Evolutionary conservation across 2,797 vertebrate genomes (phyloP).

Genomic region (Darevskia nairensis): DNA sequence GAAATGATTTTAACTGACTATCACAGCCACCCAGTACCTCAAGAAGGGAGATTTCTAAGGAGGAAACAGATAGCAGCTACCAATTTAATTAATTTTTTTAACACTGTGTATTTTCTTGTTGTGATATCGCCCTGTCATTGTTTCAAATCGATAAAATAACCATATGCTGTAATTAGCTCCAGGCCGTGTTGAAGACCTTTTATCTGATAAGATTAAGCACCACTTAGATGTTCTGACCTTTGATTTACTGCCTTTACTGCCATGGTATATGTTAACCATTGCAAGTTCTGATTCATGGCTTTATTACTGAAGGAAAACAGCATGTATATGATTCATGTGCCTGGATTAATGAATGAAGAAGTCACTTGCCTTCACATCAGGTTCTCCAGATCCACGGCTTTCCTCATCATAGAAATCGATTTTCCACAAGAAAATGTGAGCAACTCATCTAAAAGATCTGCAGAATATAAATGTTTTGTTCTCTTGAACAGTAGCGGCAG

Average conservation of each 20-base stretch:
- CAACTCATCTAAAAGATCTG: background rate
- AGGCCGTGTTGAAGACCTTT: background rate
- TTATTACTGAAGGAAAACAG: slow-evolving; percentile 26
- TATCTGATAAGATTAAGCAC: slow-evolving; percentile 42
- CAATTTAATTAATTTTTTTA: slow-evolving; percentile 47
- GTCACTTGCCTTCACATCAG: background rate
- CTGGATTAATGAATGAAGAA: slow-evolving; percentile 20
- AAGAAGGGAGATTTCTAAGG: slow-evolving; percentile 55
- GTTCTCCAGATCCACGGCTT: background rate
- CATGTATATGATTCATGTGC: background rate
- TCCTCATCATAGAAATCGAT: background rate
- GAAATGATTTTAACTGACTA: slow-evolving; percentile 75
- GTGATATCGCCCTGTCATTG: slow-evolving; percentile 32
- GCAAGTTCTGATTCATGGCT: background rate
- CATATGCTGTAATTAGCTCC: slow-evolving; percentile 14
- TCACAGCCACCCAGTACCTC: slow-evolving; percentile 58
- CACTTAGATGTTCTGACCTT: slow-evolving; percentile 17
- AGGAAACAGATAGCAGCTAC: slow-evolving; percentile 49
- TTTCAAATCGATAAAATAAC: slow-evolving; percentile 52
- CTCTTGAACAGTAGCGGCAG: background rate
- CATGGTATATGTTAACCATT: background rate
- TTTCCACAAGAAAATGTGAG: slow-evolving; percentile 2
- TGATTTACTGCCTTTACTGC: slow-evolving; percentile 39
- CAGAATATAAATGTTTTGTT: background rate
- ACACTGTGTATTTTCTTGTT: slow-evolving; percentile 24